Base-by-base conservation (phyloP, 2,113 vertebrate species). In the Myodes glareolus region DNA sequence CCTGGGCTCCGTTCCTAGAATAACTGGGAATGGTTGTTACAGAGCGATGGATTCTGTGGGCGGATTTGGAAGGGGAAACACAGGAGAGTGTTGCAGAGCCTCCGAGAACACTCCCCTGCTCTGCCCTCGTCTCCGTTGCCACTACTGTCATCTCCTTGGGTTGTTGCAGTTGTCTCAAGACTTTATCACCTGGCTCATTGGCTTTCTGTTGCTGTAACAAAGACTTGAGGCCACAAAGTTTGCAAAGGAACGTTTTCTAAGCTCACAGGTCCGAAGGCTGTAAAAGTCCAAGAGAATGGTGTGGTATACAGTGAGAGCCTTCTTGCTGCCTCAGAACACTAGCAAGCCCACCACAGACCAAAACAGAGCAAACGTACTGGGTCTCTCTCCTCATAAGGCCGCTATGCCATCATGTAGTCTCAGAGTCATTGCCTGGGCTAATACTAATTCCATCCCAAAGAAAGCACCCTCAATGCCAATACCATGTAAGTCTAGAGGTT, bases 1-100 rank as follows among this genome's bases (percentile, higher is more conserved):
- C 21, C 36, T 3, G 2, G 4, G 78, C 11, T 1, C 29, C 39
- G 47, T 0, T 11, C n/a, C 7, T 29, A 88, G 42, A 76, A 5
- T 45, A 47, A 75, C n/a, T 70, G 61, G n/a, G 13, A 84, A n/a
- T 25, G 47, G 50, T 12, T 52, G 70, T 31, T 39, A 72, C 45
- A 39, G 36, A 88, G 11, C 67, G 19, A 65, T 47, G 3, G 52
- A 39, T 25, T 47, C 12, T 55, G 36, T 21, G 29, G 27, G 39
- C 3, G 0, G 19, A 63, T 14, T 39, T 55, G 36, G 55, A 19
- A 47, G 10, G 70, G n/a, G 14, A 0, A 45, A 11, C 23, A 4
- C 0, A 50, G 45, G 45, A 67, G 23, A 29, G 68, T 12, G 9
- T 47, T 16, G 0, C 17, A 0, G 21, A 42, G 76, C 65, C 84